phyloP scores from a whole-genome alignment of 2,797 vertebrate genomes.

The Decapterus maruadsi region DNA sequence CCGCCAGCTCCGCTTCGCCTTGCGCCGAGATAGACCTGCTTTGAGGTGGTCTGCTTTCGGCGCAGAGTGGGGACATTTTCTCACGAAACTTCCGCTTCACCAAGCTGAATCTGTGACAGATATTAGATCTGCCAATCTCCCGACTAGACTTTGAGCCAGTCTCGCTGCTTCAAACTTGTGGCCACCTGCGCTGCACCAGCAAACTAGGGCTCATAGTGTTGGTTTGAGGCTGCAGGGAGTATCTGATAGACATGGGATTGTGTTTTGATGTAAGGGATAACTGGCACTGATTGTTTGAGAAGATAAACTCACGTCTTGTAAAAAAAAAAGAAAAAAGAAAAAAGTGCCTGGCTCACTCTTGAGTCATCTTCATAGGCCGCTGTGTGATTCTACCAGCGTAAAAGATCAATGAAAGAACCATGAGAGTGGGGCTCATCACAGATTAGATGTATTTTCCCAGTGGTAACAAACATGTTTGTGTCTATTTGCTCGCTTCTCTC shows the following conservation, averaged over 20 bases:
- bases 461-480: background rate
- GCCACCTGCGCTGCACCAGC: too few species aligned
- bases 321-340: background rate
- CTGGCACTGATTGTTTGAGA: background rate
- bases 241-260: background rate
- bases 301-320: background rate
- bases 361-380: background rate
- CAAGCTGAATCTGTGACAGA: too few species aligned
- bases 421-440: background rate
- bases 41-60: too few species aligned
- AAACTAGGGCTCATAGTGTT: too few species aligned
- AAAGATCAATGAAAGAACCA: background rate
- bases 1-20: too few species aligned
- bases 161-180: too few species aligned
- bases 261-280: conserved; percentile 13
- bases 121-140: too few species aligned
- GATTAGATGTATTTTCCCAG: background rate
- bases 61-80: too few species aligned
- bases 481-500: background rate
- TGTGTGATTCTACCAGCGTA: conserved; percentile 3
- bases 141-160: too few species aligned
- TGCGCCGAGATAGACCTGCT: too few species aligned
- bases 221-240: background rate
- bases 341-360: background rate
- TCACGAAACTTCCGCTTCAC: too few species aligned